Evolutionary conservation across 2,888 invertebrate species (phyloP).

Genomic region (Drosophila falleni): DNA sequence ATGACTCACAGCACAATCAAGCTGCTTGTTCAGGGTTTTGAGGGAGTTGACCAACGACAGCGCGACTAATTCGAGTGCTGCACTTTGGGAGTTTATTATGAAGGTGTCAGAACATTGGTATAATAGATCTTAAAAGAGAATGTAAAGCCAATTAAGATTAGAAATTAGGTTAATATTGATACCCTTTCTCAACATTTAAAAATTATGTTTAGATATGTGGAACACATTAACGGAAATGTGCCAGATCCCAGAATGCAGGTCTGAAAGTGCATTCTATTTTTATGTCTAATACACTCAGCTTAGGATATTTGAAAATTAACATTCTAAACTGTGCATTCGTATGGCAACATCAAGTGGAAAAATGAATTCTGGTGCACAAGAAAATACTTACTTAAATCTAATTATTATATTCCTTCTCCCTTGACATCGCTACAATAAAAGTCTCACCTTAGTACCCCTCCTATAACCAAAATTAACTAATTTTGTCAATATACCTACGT

Average conservation of each 20-base stretch:
- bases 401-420: background rate
- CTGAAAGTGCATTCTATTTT: no score
- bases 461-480: background rate
- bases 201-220: no score
- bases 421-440: background rate
- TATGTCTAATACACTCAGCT: no score
- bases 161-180: background rate
- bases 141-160: background rate
- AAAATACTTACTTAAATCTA: no score
- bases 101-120: conserved; percentile 41
- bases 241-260: no score
- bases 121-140: conserved; percentile 1
- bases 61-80: conserved; percentile 64
- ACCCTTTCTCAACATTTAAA: background rate
- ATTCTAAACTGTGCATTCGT: no score
- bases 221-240: no score
- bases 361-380: no score
- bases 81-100: conserved; percentile 56
- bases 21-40: conserved; percentile 22
- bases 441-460: background rate
- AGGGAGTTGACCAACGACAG: conserved; percentile 42
- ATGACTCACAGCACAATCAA: conserved; percentile 68
- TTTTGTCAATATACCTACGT: conserved; percentile 31
- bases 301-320: no score
- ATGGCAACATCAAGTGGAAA: no score